These are phyloP conservation scores for Ciconia stormi DNA, from an alignment of 2,113 vertebrate genomes.

Conservation along the genomic window DNA sequence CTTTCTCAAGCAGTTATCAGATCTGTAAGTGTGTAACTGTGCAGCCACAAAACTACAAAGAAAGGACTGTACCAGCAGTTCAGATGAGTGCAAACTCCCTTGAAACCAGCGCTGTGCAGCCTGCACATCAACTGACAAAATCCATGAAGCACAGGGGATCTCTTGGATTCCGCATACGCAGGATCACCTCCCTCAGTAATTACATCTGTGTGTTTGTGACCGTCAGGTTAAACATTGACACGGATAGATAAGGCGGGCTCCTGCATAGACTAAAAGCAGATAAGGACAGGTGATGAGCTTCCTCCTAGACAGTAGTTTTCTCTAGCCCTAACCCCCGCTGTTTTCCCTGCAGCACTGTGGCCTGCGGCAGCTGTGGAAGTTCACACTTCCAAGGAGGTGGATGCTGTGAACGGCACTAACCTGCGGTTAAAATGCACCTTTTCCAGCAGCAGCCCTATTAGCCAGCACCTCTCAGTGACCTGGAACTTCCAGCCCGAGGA, in stretches of 20 bases:
- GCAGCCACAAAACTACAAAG: neutral
- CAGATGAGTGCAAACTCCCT: neutral
- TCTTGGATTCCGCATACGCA: neutral
- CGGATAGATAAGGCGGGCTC: neutral
- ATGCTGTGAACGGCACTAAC: constrained; percentile 90
- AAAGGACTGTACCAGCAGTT: neutral
- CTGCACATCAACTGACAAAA: neutral
- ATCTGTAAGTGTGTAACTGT: neutral
- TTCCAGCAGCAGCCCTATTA: constrained; percentile 74
- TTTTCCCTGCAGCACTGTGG: constrained; percentile 69
- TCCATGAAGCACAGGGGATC: neutral
- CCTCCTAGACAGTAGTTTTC: neutral
- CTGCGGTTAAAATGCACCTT: constrained; percentile 90
- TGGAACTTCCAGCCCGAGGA: constrained; percentile 88
- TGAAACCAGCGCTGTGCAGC: neutral
- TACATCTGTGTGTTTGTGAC: neutral
- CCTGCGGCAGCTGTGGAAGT: constrained; percentile 77
- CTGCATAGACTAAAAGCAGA: no score
- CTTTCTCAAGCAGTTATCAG: neutral
- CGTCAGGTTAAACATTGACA: neutral
- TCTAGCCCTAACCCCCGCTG: neutral
- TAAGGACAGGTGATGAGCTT: neutral
- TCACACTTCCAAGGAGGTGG: constrained; percentile 79
- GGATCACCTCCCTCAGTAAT: neutral
- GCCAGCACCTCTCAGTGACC: constrained; percentile 66